Percentiles rank a stretch among this genome's conserved stretches.
phyloP scores from a whole-genome alignment of 2,888 invertebrate genomes.

The Tetheella fluctuosa region DNA sequence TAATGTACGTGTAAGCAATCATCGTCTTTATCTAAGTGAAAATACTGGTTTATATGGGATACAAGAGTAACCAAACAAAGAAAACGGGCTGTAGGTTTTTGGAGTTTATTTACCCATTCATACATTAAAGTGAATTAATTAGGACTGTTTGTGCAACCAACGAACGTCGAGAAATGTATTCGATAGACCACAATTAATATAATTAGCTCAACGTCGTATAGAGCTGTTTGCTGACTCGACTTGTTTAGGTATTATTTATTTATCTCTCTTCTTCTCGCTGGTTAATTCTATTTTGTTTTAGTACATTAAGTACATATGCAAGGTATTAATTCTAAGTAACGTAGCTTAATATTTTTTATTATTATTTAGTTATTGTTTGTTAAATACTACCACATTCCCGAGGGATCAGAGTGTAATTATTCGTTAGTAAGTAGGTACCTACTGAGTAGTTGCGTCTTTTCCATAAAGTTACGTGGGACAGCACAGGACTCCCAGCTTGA shows the following conservation, averaged over 20 bases:
- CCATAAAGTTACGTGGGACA: too few species aligned
- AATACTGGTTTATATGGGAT: neutral
- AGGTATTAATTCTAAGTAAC: too few species aligned
- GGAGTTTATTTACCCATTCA: conserved; percentile 7
- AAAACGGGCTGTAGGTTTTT: conserved; percentile 1
- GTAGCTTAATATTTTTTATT: too few species aligned
- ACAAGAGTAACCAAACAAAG: conserved; percentile 8
- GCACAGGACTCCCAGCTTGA: too few species aligned
- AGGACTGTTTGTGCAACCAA: conserved; percentile 10
- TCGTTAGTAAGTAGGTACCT: too few species aligned
- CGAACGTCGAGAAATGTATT: conserved; percentile 8
- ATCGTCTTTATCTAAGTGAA: neutral
- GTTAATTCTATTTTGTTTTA: neutral
- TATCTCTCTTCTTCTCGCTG: neutral
- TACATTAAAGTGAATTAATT: conserved; percentile 16
- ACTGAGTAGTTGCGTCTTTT: too few species aligned
- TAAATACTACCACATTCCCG: too few species aligned
- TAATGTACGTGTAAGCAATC: conserved; percentile 10
- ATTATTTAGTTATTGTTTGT: too few species aligned
- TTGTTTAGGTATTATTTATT: neutral
- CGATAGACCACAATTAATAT: conserved; percentile 15
- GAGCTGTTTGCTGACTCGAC: neutral
- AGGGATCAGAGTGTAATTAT: too few species aligned
- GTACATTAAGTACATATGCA: neutral
- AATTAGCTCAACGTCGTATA: conserved; percentile 11